phyloP scores from a whole-genome alignment of 1,140 invertebrate genomes.

The Psilanteris sp. region DNA sequence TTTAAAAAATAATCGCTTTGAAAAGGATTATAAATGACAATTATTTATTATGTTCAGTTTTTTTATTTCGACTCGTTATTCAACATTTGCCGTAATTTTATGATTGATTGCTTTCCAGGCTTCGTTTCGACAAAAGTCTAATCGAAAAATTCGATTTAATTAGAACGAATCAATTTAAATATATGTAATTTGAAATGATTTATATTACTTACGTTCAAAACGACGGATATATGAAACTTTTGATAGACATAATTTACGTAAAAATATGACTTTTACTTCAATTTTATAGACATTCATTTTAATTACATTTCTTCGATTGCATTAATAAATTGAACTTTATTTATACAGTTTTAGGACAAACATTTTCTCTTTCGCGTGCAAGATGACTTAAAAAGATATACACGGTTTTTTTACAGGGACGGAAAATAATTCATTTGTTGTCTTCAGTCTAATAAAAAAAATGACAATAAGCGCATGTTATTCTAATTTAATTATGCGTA shows the following conservation, averaged over 20 bases:
- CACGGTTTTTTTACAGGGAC: too few relatives aligned
- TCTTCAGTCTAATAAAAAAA: too few relatives aligned
- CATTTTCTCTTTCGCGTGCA: slow-evolving; percentile 26
- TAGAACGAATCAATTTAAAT: slow-evolving; percentile 1
- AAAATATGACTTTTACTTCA: slow-evolving; percentile 33
- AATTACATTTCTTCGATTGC: slow-evolving; percentile 28
- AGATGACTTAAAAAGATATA: too few relatives aligned
- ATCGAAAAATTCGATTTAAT: slow-evolving; percentile 7
- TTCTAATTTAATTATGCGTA: slow-evolving; percentile 27
- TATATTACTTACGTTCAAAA: slow-evolving; percentile 7
- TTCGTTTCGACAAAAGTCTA: not conserved
- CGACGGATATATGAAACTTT: slow-evolving; percentile 10
- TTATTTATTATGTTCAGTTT: not conserved
- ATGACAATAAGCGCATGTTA: not conserved
- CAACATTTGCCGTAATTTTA: too few relatives aligned
- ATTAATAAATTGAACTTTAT: slow-evolving; percentile 16
- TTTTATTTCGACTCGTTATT: not conserved
- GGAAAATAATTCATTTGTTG: too few relatives aligned
- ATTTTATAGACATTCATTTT: slow-evolving; percentile 15
- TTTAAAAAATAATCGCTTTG: too few relatives aligned
- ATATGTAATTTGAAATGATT: slow-evolving; percentile 25
- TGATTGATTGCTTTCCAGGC: too few relatives aligned
- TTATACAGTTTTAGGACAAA: slow-evolving; percentile 5
- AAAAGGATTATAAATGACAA: too few relatives aligned
- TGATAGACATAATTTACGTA: slow-evolving; percentile 8